Conservation (phyloP, 92 coral and sea anemone genomes). For the Phenganax stokvisi region DNA sequence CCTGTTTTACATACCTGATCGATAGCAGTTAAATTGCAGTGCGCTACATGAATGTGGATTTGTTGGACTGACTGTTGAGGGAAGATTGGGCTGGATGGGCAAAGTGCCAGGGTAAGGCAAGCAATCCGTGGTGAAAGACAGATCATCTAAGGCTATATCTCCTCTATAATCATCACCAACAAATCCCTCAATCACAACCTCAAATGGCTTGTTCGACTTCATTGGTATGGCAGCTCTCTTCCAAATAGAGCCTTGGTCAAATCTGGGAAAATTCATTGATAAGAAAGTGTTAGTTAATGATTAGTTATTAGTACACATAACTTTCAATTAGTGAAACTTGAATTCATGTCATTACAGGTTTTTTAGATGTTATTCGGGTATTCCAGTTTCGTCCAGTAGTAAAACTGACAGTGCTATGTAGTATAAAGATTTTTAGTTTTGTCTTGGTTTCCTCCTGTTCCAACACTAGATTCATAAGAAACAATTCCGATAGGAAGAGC, state of each 20-base stretch:
- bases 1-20: constrained; percentile 20
- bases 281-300: no score
- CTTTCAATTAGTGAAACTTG: no score
- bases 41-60: constrained; percentile 75
- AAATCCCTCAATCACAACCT: constrained; percentile 86
- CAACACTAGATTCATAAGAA: no score
- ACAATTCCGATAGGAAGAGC: no score
- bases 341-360: no score
- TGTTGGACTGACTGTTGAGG: constrained; percentile 61
- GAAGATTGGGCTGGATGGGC: constrained; percentile 60
- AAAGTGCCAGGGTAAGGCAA: constrained; percentile 50
- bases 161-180: constrained; percentile 89
- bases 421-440: no score
- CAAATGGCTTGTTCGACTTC: constrained; percentile 57
- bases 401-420: no score
- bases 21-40: constrained; percentile 77
- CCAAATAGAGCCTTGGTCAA: constrained; percentile 82
- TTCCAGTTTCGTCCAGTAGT: no score
- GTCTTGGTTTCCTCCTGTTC: no score
- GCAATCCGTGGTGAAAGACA: constrained; percentile 77
- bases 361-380: no score
- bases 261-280: constrained; percentile 39
- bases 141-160: constrained; percentile 88
- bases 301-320: no score
- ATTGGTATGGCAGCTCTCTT: constrained; percentile 63